Base-by-base conservation (phyloP, 2,888 invertebrate genomes). In the Pristionchus arcanus region DNA sequence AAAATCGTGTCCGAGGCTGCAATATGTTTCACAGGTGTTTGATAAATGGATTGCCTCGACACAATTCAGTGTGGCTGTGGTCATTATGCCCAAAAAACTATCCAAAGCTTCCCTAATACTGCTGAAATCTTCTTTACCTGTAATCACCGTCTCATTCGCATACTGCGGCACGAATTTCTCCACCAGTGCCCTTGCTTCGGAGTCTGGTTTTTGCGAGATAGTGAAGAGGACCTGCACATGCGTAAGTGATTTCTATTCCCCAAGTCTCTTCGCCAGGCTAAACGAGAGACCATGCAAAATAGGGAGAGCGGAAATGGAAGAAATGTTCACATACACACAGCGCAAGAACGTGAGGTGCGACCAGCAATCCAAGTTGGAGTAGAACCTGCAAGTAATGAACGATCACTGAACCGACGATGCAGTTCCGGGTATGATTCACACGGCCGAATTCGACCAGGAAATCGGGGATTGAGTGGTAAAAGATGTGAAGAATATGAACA, bases 61-160 rank as follows among this genome's bases (percentile, higher is more conserved):
- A 68, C 28, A 68, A 28, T 7, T n/a, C 11, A 68, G n/a, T 31
- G 28, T 31, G n/a, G n/a, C n/a, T n/a, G n/a, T n/a, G n/a, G n/a
- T n/a, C n/a, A n/a, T n/a, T n/a, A n/a, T n/a, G n/a, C n/a, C n/a
- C n/a, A n/a, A n/a, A n/a, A n/a, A n/a, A n/a, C n/a, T n/a, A n/a
- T n/a, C n/a, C n/a, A n/a, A n/a, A n/a, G n/a, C n/a, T n/a, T n/a
- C n/a, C n/a, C n/a, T n/a, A n/a, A n/a, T n/a, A n/a, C n/a, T n/a
- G n/a, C n/a, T 9, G 42, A 49, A 4, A 28, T 7, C 1, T 74
- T 31, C 49, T 37, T 21, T 25, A 81, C 81, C 81, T 16, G 81
- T 81, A 9, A 81, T 81, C 53, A 81, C 81, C 1, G 49, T 81
- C 13, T 81, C 81, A 81, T 81, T 81, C 25, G 49, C 81, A 7